These are phyloP conservation scores for Prinia subflava DNA, from an alignment of 2,113 vertebrate species.

Conservation along the genomic window DNA sequence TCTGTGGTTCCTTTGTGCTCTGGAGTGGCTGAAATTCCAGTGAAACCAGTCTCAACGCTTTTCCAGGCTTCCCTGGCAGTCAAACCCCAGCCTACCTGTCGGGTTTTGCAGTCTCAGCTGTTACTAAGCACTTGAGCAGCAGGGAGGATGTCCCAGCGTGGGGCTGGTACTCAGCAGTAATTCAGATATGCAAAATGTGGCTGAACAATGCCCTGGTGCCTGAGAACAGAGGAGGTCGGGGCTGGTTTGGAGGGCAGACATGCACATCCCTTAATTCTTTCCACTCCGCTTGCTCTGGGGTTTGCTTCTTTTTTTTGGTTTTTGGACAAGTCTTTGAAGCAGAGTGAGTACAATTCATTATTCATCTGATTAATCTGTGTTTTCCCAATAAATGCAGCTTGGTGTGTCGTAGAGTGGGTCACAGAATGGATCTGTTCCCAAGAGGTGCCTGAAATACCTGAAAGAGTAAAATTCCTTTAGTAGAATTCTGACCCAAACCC, in stretches of 20 bases:
- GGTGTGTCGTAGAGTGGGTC: background rate
- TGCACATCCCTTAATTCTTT: background rate
- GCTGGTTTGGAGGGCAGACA: background rate
- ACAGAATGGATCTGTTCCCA: background rate
- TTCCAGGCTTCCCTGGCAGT: accelerated
- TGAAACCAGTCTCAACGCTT: accelerated
- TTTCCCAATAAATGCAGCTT: background rate
- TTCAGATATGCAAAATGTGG: slow-evolving; percentile 21
- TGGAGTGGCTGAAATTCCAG: background rate
- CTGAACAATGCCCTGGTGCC: background rate
- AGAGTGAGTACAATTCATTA: background rate
- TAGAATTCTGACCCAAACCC: background rate
- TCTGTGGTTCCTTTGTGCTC: background rate
- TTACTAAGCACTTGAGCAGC: slow-evolving; percentile 1
- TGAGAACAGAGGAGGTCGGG: background rate
- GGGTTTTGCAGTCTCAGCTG: background rate
- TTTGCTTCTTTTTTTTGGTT: background rate
- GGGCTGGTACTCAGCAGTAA: background rate
- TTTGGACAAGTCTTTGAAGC: background rate
- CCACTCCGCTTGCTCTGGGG: background rate
- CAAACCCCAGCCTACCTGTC: background rate
- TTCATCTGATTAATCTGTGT: background rate
- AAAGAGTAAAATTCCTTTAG: background rate
- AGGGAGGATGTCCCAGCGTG: background rate
- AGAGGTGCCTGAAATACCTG: background rate